A percentile compares a stretch with the other conserved stretches of the same genome.
Conservation (phyloP, 2,113 vertebrate genomes). For the Trachemys scripta region DNA sequence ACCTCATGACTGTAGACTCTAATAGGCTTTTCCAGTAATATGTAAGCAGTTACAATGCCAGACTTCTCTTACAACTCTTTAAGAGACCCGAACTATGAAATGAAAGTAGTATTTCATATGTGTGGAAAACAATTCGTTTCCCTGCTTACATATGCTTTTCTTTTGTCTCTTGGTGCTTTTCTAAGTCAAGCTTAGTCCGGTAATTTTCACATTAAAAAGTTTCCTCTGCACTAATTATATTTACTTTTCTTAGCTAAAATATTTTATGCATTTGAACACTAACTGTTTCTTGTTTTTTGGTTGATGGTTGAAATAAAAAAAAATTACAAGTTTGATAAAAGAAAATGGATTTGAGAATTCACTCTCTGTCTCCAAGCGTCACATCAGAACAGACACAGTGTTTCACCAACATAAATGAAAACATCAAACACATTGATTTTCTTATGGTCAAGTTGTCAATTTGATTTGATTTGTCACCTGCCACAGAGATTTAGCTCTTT, state of each 20-base stretch:
- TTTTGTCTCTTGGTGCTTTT: neutral
- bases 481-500: slow-evolving; percentile 37
- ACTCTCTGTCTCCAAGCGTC: slow-evolving; percentile 3
- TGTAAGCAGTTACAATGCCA: neutral
- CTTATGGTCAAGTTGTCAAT: slow-evolving; percentile 52
- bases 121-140: neutral
- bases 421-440: slow-evolving; percentile 80
- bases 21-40: neutral
- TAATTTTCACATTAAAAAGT: neutral
- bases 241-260: slow-evolving; percentile 3
- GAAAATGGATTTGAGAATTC: neutral
- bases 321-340: neutral
- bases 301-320: neutral
- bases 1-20: neutral
- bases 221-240: neutral
- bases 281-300: neutral
- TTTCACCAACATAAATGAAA: slow-evolving; percentile 78
- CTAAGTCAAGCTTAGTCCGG: neutral
- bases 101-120: neutral
- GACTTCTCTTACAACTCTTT: neutral
- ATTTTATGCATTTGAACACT: neutral
- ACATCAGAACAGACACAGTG: slow-evolving; percentile 57
- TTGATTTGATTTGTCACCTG: slow-evolving; percentile 73
- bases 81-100: neutral
- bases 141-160: neutral